phyloP scores from a whole-genome alignment of 2,113 vertebrate genomes.

The Craseonycteris thonglongyai region DNA sequence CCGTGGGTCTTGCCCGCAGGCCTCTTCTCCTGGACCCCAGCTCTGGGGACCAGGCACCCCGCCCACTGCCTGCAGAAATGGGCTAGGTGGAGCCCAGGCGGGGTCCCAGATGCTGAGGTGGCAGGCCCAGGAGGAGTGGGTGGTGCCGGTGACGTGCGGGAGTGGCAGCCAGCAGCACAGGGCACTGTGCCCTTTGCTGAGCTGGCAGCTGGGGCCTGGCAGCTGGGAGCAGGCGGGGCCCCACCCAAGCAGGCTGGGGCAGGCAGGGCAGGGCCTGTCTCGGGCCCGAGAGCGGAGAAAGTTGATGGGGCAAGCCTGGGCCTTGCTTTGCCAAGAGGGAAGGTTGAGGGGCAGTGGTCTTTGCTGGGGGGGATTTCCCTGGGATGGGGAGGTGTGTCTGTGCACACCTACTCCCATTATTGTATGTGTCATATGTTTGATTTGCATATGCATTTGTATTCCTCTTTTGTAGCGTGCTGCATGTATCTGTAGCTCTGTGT shows the following conservation, averaged over 20 bases:
- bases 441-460: not conserved
- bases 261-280: conserved; percentile 40
- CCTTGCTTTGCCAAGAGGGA: not conserved
- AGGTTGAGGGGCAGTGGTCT: not conserved
- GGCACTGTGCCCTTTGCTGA: conserved; percentile 58
- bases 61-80: not conserved
- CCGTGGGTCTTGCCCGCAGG: not conserved
- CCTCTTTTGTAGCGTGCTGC: not conserved
- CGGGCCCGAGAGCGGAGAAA: not conserved
- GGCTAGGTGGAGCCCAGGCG: conserved; percentile 17
- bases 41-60: not conserved
- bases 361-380: not conserved
- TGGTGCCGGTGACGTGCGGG: not conserved
- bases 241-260: conserved; percentile 59
- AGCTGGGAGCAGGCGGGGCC: conserved; percentile 23
- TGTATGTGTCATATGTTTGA: not conserved
- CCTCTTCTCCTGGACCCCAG: not conserved
- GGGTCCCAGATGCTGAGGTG: conserved; percentile 50
- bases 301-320: conserved; percentile 32
- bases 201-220: conserved; percentile 44
- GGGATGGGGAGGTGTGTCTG: not conserved
- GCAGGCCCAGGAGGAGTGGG: conserved; percentile 43
- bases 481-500: not conserved
- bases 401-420: not conserved
- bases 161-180: not conserved